These are phyloP conservation scores for Hylomyscus alleni DNA, from an alignment of 2,797 vertebrate species.

Conservation along the genomic window DNA sequence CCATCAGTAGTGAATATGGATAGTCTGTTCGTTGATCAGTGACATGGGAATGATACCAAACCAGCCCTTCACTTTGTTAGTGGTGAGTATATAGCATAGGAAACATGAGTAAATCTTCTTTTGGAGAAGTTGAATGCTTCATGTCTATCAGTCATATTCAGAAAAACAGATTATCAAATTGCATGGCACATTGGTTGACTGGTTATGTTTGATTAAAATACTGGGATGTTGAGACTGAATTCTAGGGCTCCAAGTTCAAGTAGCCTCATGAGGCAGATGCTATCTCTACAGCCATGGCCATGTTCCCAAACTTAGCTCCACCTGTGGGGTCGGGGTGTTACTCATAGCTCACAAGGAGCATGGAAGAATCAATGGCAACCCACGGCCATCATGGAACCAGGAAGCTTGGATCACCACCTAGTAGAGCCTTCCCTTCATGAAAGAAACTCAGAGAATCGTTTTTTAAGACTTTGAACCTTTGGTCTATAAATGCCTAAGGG, in stretches of 20 bases:
- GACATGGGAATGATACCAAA: background rate
- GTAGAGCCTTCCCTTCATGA: background rate
- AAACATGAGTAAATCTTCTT: background rate
- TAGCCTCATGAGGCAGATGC: background rate
- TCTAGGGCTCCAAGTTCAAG: constrained; percentile 11
- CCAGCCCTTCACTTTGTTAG: background rate
- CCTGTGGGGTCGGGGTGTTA: too few species aligned
- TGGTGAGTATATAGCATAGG: background rate
- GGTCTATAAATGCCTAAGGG: background rate
- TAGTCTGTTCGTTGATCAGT: background rate
- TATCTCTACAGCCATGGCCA: background rate
- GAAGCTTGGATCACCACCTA: background rate
- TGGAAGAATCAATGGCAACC: background rate
- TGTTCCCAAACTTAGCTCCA: background rate
- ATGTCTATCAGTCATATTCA: background rate
- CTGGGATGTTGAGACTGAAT: background rate
- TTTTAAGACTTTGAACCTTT: constrained; percentile 25
- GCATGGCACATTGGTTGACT: background rate
- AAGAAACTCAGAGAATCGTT: constrained; percentile 13
- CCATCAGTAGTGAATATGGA: background rate
- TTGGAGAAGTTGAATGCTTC: constrained; percentile 31
- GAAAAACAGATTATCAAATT: constrained; percentile 33
- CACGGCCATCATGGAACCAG: background rate
- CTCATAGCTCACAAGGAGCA: background rate
- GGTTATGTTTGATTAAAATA: constrained; percentile 46